Evolutionary conservation across 2,113 vertebrate genomes (phyloP).

Genomic region (Phaetusa simplex): DNA sequence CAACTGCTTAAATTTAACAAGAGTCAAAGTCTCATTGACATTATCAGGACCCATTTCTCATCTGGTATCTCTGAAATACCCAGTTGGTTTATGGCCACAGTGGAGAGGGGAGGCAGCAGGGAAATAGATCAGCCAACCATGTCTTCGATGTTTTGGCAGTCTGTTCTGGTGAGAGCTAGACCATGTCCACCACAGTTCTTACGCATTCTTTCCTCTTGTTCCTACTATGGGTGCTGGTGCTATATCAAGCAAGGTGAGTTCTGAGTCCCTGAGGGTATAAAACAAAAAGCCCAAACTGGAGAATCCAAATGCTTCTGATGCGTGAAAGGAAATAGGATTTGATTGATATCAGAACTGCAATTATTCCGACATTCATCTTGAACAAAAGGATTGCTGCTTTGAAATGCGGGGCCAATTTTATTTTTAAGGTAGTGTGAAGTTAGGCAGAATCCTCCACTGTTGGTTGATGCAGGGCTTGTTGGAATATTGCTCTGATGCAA

Average conservation of each 20-base stretch:
- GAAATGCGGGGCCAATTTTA: neutral
- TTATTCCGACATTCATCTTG: neutral
- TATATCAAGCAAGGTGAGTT: neutral
- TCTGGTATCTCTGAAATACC: neutral
- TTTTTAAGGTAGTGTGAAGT: neutral
- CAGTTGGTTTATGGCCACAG: neutral
- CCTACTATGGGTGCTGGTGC: neutral
- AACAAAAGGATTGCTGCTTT: neutral
- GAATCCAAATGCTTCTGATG: neutral
- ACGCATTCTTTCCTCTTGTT: accelerated
- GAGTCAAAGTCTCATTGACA: neutral
- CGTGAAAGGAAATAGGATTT: neutral
- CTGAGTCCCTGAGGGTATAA: neutral
- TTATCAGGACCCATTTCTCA: neutral
- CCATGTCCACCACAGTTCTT: neutral
- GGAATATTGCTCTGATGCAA: neutral
- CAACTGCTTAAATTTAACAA: neutral
- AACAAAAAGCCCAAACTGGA: neutral
- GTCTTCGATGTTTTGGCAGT: neutral
- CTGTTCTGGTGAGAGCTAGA: neutral
- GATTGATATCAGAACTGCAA: neutral
- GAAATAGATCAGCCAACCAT: neutral
- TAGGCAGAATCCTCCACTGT: neutral
- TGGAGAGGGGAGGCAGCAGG: neutral
- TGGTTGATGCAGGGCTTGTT: neutral